Base-by-base conservation (phyloP, 1,140 invertebrate genomes). In the Scylla paramamosain region DNA sequence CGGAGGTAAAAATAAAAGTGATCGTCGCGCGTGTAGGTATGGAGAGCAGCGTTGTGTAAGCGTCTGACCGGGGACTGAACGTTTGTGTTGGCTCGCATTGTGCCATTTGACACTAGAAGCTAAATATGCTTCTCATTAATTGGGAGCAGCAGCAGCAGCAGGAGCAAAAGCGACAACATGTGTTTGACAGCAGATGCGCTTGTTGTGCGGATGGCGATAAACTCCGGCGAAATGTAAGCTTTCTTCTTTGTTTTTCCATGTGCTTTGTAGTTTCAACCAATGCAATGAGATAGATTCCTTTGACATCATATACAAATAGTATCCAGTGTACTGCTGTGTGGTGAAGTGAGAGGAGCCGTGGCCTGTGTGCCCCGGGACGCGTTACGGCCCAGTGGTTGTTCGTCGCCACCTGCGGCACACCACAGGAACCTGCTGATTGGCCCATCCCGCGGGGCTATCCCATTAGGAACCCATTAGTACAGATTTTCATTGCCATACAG, bases 81-180 rank as follows among this genome's bases (percentile, higher is more conserved):
- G 67, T 77, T 77, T 77, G n/a, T 77, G 4, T 77, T 77, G 67
- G 67, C 67, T 77, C 67, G 25, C 67, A 77, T 77, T 77, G 67
- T 77, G 67, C 25, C 67, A 77, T 77, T 77, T 77, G 67, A 77
- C 67, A 77, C 67, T 77, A 20, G 67, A 20, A n/a, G 16, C 67
- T 77, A 77, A 77, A 77, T 77, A 77, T 77, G 67, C 67, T 77
- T 77, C 67, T 77, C 67, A 77, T 77, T 77, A 77, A 77, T 77
- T 77, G 67, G 67, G 20, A 77, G 16, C 67, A n/a, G 1, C 25
- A n/a, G 25, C 67, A n/a, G 25, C 67, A n/a, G 67, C 67, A 20
- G 67, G 12, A n/a, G 67, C 67, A 77, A 20, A 0, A 77, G 20
- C n/a, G n/a, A 77, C 67, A 77, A 20, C 67, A 77, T 77, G 67